Evolutionary conservation across 2,888 invertebrate species (phyloP), one percentile per base, ranked within the genome.

Genomic region (Drosophila buzzatii): DNA sequence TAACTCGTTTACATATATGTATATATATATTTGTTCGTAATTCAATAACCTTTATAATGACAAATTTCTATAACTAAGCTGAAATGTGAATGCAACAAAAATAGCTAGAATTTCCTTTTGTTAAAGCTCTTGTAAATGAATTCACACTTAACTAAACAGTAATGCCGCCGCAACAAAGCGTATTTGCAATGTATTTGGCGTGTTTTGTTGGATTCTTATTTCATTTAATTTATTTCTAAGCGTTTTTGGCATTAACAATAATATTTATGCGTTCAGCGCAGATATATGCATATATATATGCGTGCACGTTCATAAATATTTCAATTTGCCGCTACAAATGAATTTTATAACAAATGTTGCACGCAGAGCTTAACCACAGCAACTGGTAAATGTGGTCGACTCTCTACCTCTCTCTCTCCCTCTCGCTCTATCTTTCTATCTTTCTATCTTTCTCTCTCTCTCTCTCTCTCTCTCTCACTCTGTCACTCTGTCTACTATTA

Each of bases 191-290:
- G 42, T 31, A 41, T 58, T 66, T 70, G 67, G 59, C 20, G 59
- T 27, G 61, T 12, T 16, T 16, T 14, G 9, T 9, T 10, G 31
- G 12, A 18, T n/a, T 62, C 33, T 63, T 63, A 60, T 67, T 68
- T 47, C 52, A 68, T 67, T 59, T 62, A 68, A 75, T 68, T 78
- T 81, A 65, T 73, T 73, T 70, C 31, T 45, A 73, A 57, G 47
- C 49, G 37, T 18, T 62, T 63, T 52, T 9, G 14, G 51, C 60
- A 70, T 75, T 65, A 58, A 60, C 58, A 67, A 69, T 66, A 67
- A 62, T 68, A 66, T 73, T 59, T 65, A 63, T 60, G 56, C 27
- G 23, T 35, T 23, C 47, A 42, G 47, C 42, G 18, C 12, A 55
- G 49, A 64, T 62, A 58, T 60, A 70, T 56, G 47, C 18, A 23